Conservation (phyloP, 53 echinoderm and acorn worm genomes). For the Patiria pectinifera region DNA sequence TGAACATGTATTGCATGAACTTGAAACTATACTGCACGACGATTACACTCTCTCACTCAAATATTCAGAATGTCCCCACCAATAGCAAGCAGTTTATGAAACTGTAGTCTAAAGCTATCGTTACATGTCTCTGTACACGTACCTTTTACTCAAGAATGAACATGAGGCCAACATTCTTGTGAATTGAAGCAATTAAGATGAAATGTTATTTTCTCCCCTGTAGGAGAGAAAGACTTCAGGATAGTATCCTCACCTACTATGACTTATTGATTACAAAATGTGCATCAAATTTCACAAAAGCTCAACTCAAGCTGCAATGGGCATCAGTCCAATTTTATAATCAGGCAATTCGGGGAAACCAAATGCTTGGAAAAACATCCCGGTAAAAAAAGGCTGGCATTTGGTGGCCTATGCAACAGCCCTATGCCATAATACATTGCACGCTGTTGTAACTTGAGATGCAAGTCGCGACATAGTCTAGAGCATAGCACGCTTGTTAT, state of each 20-base stretch:
- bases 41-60: too few species aligned
- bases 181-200: slow-evolving; percentile 11
- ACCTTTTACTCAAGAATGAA: background rate
- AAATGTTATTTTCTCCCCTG: slow-evolving; percentile 31
- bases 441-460: slow-evolving; percentile 27
- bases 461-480: slow-evolving; percentile 48
- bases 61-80: too few species aligned
- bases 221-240: background rate
- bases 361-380: slow-evolving; percentile 42
- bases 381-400: slow-evolving; percentile 43
- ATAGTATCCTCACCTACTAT: background rate
- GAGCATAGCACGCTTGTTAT: slow-evolving; percentile 9
- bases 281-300: slow-evolving; percentile 38
- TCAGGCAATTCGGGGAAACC: slow-evolving; percentile 40
- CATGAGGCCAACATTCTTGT: slow-evolving; percentile 11
- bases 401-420: slow-evolving; percentile 21
- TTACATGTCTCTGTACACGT: background rate
- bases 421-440: slow-evolving; percentile 19
- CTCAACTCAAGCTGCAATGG: slow-evolving; percentile 7
- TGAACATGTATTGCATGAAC: too few species aligned
- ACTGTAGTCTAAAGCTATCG: too few species aligned
- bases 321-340: slow-evolving; percentile 46
- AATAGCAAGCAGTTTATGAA: too few species aligned
- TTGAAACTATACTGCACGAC: too few species aligned
- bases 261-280: slow-evolving; percentile 34